These are phyloP conservation scores for Bhutanitis thaidina DNA, from an alignment of 2,888 invertebrate species.

Conservation along the genomic window DNA sequence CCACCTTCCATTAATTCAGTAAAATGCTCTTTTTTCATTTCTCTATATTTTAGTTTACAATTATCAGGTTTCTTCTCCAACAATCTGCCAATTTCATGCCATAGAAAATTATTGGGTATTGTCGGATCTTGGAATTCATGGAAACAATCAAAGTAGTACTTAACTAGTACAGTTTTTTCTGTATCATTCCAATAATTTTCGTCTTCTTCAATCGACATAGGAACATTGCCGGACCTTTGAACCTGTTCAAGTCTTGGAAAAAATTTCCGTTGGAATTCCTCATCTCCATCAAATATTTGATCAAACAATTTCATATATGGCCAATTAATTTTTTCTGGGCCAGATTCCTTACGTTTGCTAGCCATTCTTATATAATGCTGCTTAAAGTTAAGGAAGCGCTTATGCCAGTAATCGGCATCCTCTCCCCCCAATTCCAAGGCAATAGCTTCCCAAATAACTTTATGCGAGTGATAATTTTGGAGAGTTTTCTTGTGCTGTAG, in stretches of 20 bases:
- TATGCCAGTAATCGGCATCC: conserved; percentile 64
- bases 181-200: conserved; percentile 47
- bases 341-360: conserved; percentile 42
- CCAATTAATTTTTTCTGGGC: conserved; percentile 49
- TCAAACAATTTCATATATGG: conserved; percentile 61
- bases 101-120: conserved; percentile 63
- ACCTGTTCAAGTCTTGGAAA: not conserved
- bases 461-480: conserved; percentile 45
- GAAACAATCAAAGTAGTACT: conserved; percentile 65
- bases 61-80: conserved; percentile 51
- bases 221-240: not conserved
- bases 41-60: conserved; percentile 49
- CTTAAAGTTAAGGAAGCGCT: conserved; percentile 62
- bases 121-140: conserved; percentile 62
- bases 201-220: conserved; percentile 8
- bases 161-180: conserved; percentile 56
- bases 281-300: conserved; percentile 55
- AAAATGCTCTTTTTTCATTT: conserved; percentile 48
- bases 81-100: conserved; percentile 64
- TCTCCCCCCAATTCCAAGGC: conserved; percentile 57
- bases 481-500: conserved; percentile 51
- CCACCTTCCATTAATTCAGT: conserved; percentile 41
- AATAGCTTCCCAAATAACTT: conserved; percentile 61
- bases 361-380: conserved; percentile 61
- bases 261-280: conserved; percentile 47